A percentile compares a stretch with the other conserved stretches of the same genome.
Conservation (phyloP, 1,140 invertebrate genomes). For the Marisa cornuarietis region DNA sequence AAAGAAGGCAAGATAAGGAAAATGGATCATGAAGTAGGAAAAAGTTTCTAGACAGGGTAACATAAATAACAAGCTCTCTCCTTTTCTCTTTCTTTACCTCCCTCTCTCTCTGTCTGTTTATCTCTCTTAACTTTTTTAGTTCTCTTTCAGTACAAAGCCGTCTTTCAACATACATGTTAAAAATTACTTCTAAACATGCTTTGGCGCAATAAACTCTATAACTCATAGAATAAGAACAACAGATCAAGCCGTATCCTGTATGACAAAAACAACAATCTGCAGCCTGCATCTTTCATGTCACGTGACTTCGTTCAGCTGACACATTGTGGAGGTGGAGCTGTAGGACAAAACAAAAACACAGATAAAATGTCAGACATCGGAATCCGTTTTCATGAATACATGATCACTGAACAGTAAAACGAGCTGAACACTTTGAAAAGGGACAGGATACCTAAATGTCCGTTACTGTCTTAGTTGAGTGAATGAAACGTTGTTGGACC, state of each 20-base stretch:
- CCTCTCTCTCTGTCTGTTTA: background rate
- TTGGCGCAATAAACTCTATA: background rate
- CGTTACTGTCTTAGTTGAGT: background rate
- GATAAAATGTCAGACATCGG: too few relatives aligned
- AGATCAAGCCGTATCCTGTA: background rate
- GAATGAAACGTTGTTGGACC: background rate
- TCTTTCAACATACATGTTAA: background rate
- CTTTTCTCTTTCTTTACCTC: too few relatives aligned
- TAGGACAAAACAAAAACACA: too few relatives aligned
- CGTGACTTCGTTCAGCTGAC: background rate
- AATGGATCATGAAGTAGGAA: background rate
- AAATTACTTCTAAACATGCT: background rate
- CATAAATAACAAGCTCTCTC: background rate
- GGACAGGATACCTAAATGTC: too few relatives aligned
- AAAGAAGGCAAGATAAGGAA: background rate
- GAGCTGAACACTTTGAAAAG: too few relatives aligned
- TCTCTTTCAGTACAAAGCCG: background rate
- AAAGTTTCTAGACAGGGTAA: background rate
- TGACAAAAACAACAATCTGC: background rate
- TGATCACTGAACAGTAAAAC: too few relatives aligned
- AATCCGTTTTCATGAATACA: too few relatives aligned
- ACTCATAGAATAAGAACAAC: background rate
- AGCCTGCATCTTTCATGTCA: background rate
- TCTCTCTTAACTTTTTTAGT: background rate
- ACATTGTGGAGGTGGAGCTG: too few relatives aligned